Evolutionary conservation across 1,140 invertebrate genomes (phyloP), one percentile per base, ranked within the genome.

Genomic region (Agrypnia vestita): DNA sequence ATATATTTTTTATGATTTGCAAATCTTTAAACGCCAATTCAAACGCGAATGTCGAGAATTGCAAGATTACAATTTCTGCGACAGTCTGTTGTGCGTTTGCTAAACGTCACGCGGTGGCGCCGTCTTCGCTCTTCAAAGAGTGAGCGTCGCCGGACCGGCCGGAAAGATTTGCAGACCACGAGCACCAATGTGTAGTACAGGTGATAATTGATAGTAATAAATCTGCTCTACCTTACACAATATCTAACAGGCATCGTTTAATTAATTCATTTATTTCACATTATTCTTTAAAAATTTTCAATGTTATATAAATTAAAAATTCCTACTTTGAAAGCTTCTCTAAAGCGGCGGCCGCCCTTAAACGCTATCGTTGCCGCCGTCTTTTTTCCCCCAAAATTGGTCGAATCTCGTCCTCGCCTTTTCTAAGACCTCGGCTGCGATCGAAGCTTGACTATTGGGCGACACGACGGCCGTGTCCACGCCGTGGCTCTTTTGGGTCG

Each of bases 391-490:
- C 96, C 96, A 97, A 87, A 97, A 97, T 84, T 96, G 93, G 88
- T 97, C 95, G 84, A 96, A 96, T 78, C 95, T 92, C 86, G 93
- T 95, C 77, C 94, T 92, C 80, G 96, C 95, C 84, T 94, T 93
- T 85, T 97, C 95, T 25, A 96, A 89, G 25, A 95, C 94, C 84
- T 96, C 95, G 19, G 93, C 93, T 6, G 95, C 94, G 83, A 87
- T 87, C 19, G 89, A 84, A 0, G 86, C 87, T 46, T 53, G 69
- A 0, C 86, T 86, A 4, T 84, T 46, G 17, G 86, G 81, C 8
- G 84, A 76, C n/a, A 89, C 87, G 13, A 89, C 87, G 6, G 88
- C 87, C 0, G 88, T 90, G 76, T 89, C 88, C 0, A 90, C 86
- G 15, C 89, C 86, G 21, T 88, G 88, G 4, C 86, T 87, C 35